Evolutionary conservation across 2,888 invertebrate genomes (phyloP).

Genomic region (Aphidoletes aphidimyza): DNA sequence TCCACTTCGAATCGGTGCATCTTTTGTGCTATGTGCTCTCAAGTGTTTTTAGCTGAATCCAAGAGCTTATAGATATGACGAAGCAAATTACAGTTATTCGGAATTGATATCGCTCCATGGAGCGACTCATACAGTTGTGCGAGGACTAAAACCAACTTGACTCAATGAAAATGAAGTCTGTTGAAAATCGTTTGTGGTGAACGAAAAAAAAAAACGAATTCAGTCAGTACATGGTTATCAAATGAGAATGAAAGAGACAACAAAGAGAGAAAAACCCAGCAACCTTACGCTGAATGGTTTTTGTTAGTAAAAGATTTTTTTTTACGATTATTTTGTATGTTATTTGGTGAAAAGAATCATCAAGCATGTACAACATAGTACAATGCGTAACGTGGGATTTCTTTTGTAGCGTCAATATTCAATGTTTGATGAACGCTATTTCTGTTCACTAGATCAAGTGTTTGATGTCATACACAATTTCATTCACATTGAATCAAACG

Average conservation of each 20-base stretch:
- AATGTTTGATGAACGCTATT: background rate
- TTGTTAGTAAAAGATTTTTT: constrained; percentile 1
- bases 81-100: constrained; percentile 29
- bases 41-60: background rate
- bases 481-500: constrained; percentile 35
- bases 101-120: background rate
- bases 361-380: constrained; percentile 17
- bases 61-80: constrained; percentile 18
- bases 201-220: no score
- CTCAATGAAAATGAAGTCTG: background rate
- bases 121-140: background rate
- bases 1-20: background rate
- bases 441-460: background rate
- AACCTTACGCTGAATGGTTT: background rate
- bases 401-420: constrained; percentile 2
- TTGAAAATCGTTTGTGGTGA: background rate
- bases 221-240: no score
- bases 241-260: background rate
- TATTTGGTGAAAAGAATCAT: constrained; percentile 27
- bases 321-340: constrained; percentile 36
- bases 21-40: background rate
- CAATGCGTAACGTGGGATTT: background rate
- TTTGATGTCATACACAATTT: background rate
- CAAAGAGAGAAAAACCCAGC: background rate
- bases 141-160: background rate